Evolutionary conservation across 1,140 invertebrate genomes (phyloP), one percentile per base, ranked within the genome.

Genomic region (Drosophila teissieri): DNA sequence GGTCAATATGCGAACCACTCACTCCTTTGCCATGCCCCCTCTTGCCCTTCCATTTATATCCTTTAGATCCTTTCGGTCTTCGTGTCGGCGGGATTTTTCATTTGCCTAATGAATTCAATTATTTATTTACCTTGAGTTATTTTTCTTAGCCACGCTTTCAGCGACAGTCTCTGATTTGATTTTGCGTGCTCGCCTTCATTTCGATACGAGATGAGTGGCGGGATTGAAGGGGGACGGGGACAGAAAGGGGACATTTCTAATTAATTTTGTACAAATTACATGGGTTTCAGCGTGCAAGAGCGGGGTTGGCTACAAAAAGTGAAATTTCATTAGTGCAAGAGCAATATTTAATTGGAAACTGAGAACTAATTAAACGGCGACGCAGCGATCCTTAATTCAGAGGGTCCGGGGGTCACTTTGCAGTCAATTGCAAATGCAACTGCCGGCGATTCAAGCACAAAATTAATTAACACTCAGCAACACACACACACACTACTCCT

Each of bases 101-200:
- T 91, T 91, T 90, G 83, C 90, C 76, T 91, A 91, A 91, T 91
- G 90, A 91, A 91, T 91, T 91, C 81, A 91, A 91, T 91, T 91
- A 91, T 91, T 91, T 91, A 91, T 90, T 76, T 76, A 83, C 67
- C 79, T 79, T 80, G 67, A 89, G 83, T 69, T 77, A 61, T 62
- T 72, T 76, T 78, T 55, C 46, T 62, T 64, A 48, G 31, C 42
- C 70, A 62, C 44, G 48, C 69, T 65, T 67, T 70, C 54, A 51
- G 42, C 65, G 67, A 70, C 67, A 69, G 51, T 56, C 55, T 63
- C 44, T 85, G 73, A 84, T 84, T 79, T 84, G 83, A 88, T 84
- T 89, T 78, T 62, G 82, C 77, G 81, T 80, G 80, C 73, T 42
- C 62, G 53, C 77, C 61, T 53, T 60, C 62, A 62, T 70, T 67